phyloP scores from a whole-genome alignment of 1,140 invertebrate genomes.

The silkworm (Bombyx mori) region ASM3026992v2 NC_085110.1:2003501-2004000 shows the following conservation, averaged over 20 bases:
- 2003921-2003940: too few relatives aligned
- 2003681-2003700: slow-evolving; percentile 30
- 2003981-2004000: too few relatives aligned
- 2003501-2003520: too few relatives aligned
- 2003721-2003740: slow-evolving; percentile 50
- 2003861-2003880: not conserved
- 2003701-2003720: slow-evolving; percentile 37
- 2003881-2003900: too few relatives aligned
- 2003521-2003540: too few relatives aligned
- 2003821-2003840: slow-evolving; percentile 33
- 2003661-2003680: too few relatives aligned
- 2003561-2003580: too few relatives aligned
- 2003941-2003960: too few relatives aligned
- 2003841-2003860: slow-evolving; percentile 14
- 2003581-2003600: too few relatives aligned
- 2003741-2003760: slow-evolving; percentile 35
- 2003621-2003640: slow-evolving; percentile 32
- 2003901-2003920: too few relatives aligned
- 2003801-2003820: slow-evolving; percentile 51
- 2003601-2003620: slow-evolving; percentile 4
- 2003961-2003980: too few relatives aligned
- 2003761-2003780: slow-evolving; percentile 28
- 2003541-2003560: too few relatives aligned
- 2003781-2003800: slow-evolving; percentile 63
- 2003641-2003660: slow-evolving; percentile 4